These are phyloP conservation scores for Cephus pulcher DNA, from an alignment of 2,888 invertebrate species.

Conservation along the genomic window DNA sequence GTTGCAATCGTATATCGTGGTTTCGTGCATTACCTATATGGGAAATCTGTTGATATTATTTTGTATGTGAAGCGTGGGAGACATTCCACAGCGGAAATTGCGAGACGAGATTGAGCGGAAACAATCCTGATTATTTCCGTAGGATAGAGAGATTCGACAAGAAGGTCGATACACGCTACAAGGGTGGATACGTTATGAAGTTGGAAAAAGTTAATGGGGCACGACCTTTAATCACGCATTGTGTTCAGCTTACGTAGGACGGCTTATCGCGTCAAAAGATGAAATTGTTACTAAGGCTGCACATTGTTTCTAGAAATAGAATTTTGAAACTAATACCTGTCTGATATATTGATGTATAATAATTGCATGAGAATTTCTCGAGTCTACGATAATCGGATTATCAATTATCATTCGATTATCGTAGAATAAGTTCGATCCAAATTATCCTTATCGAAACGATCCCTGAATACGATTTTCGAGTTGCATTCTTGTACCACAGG, in stretches of 20 bases:
- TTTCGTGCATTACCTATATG: background rate
- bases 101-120: background rate
- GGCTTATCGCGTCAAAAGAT: background rate
- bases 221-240: background rate
- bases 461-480: too few species aligned
- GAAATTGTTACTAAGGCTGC: background rate
- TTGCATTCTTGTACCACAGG: too few species aligned
- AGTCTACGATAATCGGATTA: too few species aligned
- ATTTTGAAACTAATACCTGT: background rate
- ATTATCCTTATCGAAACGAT: too few species aligned
- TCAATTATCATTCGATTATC: too few species aligned
- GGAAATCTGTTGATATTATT: background rate
- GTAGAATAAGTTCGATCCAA: too few species aligned
- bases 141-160: background rate
- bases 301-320: background rate
- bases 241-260: background rate
- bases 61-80: background rate
- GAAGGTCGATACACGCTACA: background rate
- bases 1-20: background rate
- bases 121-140: background rate
- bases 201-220: background rate
- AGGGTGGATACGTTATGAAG: background rate
- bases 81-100: background rate
- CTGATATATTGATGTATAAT: background rate
- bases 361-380: background rate